Conservation (phyloP, 2,797 vertebrate species). For the Myotis pilosus region DNA sequence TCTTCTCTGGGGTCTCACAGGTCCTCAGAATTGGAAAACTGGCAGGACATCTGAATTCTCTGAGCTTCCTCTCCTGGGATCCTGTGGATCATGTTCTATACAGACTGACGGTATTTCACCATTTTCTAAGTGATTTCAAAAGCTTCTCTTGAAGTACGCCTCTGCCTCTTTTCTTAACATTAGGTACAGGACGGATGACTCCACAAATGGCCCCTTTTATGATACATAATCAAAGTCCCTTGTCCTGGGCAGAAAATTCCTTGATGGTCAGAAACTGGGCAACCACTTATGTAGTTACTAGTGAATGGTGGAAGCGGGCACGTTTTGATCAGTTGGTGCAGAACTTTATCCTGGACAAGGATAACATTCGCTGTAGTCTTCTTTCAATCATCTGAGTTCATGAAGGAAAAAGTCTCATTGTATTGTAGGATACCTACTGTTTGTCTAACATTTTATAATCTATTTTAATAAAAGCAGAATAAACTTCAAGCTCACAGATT, state of each 20-base stretch:
- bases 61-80: neutral
- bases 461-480: conserved; percentile 15
- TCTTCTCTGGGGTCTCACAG: neutral
- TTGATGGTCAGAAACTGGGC: neutral
- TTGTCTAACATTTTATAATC: neutral
- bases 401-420: neutral
- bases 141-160: neutral
- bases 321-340: neutral
- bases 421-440: neutral
- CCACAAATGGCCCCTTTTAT: neutral
- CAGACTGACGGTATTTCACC: neutral
- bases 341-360: neutral
- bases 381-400: neutral
- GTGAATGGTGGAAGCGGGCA: too few relatives aligned
- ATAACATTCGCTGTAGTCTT: neutral
- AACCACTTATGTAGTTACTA: neutral
- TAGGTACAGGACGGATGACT: neutral
- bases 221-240: neutral
- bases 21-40: neutral
- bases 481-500: neutral
- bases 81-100: neutral
- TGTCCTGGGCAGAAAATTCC: neutral
- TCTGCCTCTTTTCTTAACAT: neutral
- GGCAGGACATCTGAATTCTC: neutral
- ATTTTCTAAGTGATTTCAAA: neutral